These are phyloP conservation scores for Serinus canaria DNA, from an alignment of 2,113 vertebrate genomes.

Conservation along the genomic window DNA sequence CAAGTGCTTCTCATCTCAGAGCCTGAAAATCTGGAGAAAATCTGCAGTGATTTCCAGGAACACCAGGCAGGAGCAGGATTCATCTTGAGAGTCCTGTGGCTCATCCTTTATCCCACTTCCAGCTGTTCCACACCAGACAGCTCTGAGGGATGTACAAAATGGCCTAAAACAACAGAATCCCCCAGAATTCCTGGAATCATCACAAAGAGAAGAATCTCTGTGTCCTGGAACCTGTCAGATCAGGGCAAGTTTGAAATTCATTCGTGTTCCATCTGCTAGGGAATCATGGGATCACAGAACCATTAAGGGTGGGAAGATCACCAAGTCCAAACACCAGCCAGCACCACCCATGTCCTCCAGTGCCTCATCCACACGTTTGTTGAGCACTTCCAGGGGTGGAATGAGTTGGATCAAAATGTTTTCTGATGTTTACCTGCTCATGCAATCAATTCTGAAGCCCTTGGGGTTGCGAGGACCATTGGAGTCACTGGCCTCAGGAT, in stretches of 20 bases:
- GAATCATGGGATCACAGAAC: neutral
- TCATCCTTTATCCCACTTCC: neutral
- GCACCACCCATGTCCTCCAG: neutral
- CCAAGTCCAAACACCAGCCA: neutral
- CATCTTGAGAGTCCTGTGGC: fast-evolving
- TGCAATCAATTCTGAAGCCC: neutral
- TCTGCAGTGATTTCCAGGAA: neutral
- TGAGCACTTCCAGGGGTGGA: neutral
- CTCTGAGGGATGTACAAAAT: neutral
- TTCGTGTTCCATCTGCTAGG: neutral
- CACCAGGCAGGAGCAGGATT: neutral
- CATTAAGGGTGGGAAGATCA: neutral
- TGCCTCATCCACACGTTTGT: fast-evolving
- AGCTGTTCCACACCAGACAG: neutral
- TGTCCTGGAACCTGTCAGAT: neutral
- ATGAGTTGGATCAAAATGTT: neutral
- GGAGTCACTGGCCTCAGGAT: too few species aligned
- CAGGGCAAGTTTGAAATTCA: neutral
- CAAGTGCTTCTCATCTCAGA: neutral
- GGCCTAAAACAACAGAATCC: neutral
- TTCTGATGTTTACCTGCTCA: neutral
- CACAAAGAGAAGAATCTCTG: neutral
- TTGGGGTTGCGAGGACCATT: neutral
- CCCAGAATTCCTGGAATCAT: neutral
- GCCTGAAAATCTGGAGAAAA: neutral